These are phyloP conservation scores for Argya squamiceps DNA, from an alignment of 2,797 vertebrate genomes.

Conservation along the genomic window DNA sequence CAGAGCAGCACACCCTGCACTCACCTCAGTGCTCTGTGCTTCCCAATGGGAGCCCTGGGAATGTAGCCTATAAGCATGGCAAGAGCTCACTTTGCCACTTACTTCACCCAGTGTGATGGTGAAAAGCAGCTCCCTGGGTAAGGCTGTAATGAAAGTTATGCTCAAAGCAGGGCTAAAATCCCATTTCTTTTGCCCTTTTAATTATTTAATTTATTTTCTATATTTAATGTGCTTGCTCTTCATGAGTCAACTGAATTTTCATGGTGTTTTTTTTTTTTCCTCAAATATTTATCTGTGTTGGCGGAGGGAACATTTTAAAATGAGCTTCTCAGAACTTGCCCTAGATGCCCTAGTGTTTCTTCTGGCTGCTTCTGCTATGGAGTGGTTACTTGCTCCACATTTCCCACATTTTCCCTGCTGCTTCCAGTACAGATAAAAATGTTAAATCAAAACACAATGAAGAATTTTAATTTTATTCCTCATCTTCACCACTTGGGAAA, in stretches of 20 bases:
- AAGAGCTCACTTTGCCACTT: neutral
- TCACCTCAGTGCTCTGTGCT: neutral
- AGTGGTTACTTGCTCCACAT: neutral
- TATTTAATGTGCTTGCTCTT: neutral
- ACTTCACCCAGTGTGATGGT: neutral
- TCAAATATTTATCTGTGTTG: constrained; percentile 48
- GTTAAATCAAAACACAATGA: neutral
- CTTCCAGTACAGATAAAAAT: neutral
- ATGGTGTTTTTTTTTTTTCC: neutral
- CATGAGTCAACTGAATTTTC: constrained; percentile 8
- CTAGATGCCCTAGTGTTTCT: neutral
- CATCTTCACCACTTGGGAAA: neutral
- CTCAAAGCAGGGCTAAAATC: neutral
- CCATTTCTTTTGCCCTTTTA: neutral
- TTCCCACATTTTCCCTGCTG: neutral
- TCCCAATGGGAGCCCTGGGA: fast-evolving
- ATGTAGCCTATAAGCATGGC: fast-evolving
- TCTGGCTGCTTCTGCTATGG: neutral
- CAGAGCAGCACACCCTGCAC: fast-evolving
- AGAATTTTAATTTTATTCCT: neutral
- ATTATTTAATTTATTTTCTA: constrained; percentile 54
- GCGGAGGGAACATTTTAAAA: constrained; percentile 8
- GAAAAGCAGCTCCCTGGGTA: neutral
- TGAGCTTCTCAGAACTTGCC: neutral
- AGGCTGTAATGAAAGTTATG: neutral